Evolutionary conservation across 1,140 invertebrate species (phyloP), one percentile per base, ranked within the genome.

Genomic region (Sogatella furcifera): DNA sequence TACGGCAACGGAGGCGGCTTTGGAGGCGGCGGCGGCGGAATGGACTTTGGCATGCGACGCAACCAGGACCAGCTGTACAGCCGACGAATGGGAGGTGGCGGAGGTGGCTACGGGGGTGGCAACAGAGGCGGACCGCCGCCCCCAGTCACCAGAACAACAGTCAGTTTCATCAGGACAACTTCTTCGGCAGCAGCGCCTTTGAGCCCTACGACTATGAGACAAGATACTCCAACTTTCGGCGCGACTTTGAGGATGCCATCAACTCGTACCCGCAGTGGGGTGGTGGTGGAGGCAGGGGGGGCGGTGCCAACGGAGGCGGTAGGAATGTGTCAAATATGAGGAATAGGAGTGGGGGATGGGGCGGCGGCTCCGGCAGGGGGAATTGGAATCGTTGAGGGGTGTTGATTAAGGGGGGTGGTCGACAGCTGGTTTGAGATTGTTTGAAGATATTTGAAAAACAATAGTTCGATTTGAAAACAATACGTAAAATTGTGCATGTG

Each of bases 241-340:
- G 65, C 13, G 65, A 66, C 53, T 55, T 66, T 4, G 61, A 62
- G 55, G 63, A 65, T 56, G 60, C 65, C 13, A 61, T 66, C n/a
- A 56, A 66, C 21, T 49, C 46, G 21, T 49, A 38, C 34, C 34
- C 34, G 3, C 34, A 38, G 34, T 38, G 34, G 34, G 34, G 34
- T 4, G 34, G 34, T 38, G 34, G 34, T 10, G 34, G 11, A 2
- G 9, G 34, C 34, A 10, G 34, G 9, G 9, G 34, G 34, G 34
- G 34, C 5, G 34, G 1, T 13, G 11, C n/a, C n/a, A n/a, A n/a
- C n/a, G n/a, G n/a, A n/a, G n/a, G 11, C 34, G 34, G 34, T 13
- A 9, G 34, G 9, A 38, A 38, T 38, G 34, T 38, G 34, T 38
- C 34, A 2, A 38, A 38, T 13, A 38, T 38, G 3, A 38, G 34